phyloP scores from a whole-genome alignment of 1,140 invertebrate species.

The Piezodorus guildinii region DNA sequence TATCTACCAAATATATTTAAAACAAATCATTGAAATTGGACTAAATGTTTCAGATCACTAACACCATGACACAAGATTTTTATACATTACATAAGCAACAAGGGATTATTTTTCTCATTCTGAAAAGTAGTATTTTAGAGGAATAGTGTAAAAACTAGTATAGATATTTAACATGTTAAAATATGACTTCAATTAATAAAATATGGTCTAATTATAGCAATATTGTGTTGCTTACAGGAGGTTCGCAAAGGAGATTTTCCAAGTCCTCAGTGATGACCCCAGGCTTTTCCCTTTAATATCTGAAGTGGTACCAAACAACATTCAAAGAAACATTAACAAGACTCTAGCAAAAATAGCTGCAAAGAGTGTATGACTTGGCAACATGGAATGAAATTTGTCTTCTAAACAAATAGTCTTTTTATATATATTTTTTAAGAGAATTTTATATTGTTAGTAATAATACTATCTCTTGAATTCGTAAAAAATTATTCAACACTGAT shows the following conservation, averaged over 20 bases:
- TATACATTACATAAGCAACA: no score
- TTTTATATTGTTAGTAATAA: no score
- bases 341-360: conserved; percentile 35
- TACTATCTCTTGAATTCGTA: no score
- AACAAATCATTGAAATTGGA: no score
- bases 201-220: no score
- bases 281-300: conserved; percentile 49
- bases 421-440: not conserved
- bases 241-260: conserved; percentile 54
- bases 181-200: no score
- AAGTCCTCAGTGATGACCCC: conserved; percentile 43
- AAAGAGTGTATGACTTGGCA: not conserved
- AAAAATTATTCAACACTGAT: no score
- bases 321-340: conserved; percentile 53
- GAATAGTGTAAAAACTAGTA: not conserved
- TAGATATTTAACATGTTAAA: no score
- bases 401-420: not conserved
- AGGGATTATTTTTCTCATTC: no score
- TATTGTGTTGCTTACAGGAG: conserved; percentile 43
- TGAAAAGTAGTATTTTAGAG: not conserved
- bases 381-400: not conserved
- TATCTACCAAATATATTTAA: no score
- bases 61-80: no score
- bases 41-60: no score
- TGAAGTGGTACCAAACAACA: conserved; percentile 51